Evolutionary conservation across 2,797 vertebrate species (phyloP), one percentile per base, ranked within the genome.

Genomic region (Cygnus olor): DNA sequence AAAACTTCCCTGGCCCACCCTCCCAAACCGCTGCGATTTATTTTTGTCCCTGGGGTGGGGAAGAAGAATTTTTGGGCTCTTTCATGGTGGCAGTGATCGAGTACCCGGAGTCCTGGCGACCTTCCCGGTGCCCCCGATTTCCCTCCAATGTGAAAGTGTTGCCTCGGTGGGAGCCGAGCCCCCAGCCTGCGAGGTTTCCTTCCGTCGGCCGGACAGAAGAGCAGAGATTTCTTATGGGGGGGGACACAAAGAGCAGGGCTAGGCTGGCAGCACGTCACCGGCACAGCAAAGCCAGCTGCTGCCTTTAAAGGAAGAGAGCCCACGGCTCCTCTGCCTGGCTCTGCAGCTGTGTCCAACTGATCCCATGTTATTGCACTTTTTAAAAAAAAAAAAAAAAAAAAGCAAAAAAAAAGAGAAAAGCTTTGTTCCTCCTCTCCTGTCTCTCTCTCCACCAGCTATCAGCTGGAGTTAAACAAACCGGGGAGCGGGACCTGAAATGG

Each of bases 261-360:
- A 58, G 66, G n/a, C 57, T 84, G 89, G 71, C 78, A 38, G 38
- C 36, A 54, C 30, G 89, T 69, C 74, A 68, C 15, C 11, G 6
- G 44, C 70, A 61, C 19, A 9, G 38, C 61, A 64, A 89, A 68
- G 87, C 64, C 78, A 92, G 87, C 38, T 3, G 81, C 94, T 96
- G 86, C 94, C 95, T 97, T 97, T 94, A 95, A 97, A 94, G 95
- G 96, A 79, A 95, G 69, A n/a, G 28, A 94, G 25, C 18, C 54
- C 81, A 76, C 3, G 3, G 92, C 84, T 77, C 22, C 57, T 94
- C 80, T 78, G 16, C 6, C 0, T 14, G 65, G 47, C 87, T 20
- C 70, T 68, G 76, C 92, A 88, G 83, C 34, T n/a, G 20, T 49
- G 36, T 14, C 61, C 45, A 36, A 11, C 16, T 7, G 34, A 81